Evolutionary conservation across 2,888 invertebrate genomes (phyloP).

Genomic region (Agriopis aurantiaria): DNA sequence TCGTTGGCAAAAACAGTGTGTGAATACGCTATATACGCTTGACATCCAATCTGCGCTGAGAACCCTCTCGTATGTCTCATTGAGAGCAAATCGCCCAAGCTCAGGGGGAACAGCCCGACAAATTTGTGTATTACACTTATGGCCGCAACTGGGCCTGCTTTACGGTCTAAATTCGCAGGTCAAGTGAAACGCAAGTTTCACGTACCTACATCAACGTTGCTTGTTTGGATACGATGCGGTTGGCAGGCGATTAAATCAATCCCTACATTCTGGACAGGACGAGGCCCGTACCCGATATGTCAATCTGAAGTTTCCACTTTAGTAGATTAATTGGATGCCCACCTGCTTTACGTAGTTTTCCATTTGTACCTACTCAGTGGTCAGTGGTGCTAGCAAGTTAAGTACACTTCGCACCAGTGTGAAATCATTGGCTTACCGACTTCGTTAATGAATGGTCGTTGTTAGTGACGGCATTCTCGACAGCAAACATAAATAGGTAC

Average conservation of each 20-base stretch:
- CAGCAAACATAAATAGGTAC: too few species aligned
- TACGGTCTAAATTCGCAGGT: conserved; percentile 48
- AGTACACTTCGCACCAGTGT: too few species aligned
- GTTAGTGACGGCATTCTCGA: too few species aligned
- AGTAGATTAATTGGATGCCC: conserved; percentile 38
- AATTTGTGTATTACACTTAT: conserved; percentile 50
- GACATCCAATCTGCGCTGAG: conserved; percentile 79
- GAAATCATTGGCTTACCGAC: too few species aligned
- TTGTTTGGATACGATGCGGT: conserved; percentile 45
- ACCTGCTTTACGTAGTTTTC: conserved; percentile 46
- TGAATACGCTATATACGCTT: conserved; percentile 55
- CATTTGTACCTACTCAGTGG: too few species aligned
- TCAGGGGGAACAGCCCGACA: conserved; percentile 47
- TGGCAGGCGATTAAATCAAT: conserved; percentile 51
- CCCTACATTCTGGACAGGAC: conserved; percentile 42
- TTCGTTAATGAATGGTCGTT: too few species aligned
- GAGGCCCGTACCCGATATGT: conserved; percentile 40
- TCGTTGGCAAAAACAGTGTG: conserved; percentile 22
- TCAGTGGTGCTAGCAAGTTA: too few species aligned
- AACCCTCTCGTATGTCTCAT: conserved; percentile 71
- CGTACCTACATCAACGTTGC: conserved; percentile 41
- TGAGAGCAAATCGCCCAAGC: conserved; percentile 73
- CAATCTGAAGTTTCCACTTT: conserved; percentile 45
- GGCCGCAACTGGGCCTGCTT: conserved; percentile 41
- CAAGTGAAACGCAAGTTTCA: conserved; percentile 29